These are phyloP conservation scores for Cabera pusaria DNA, from an alignment of 2,888 invertebrate genomes.

Conservation along the genomic window DNA sequence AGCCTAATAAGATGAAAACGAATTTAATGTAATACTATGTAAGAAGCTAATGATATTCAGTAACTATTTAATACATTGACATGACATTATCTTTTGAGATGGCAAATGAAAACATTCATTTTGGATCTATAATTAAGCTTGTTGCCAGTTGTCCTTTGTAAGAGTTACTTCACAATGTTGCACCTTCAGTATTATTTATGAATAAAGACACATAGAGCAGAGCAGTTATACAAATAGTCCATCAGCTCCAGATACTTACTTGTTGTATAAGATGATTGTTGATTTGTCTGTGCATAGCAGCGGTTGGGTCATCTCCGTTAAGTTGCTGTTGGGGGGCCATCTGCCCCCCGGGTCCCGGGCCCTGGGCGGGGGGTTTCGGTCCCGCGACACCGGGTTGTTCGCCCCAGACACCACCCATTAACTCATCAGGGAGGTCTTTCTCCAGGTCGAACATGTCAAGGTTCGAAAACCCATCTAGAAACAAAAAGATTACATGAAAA, in stretches of 20 bases:
- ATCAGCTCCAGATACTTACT: constrained; percentile 70
- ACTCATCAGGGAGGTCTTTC: constrained; percentile 95
- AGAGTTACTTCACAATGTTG: too few relatives aligned
- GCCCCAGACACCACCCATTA: constrained; percentile 91
- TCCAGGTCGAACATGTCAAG: constrained; percentile 94
- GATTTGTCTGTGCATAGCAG: constrained; percentile 84
- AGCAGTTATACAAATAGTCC: constrained; percentile 9
- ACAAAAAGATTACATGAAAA: too few relatives aligned
- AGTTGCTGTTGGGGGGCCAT: constrained; percentile 83
- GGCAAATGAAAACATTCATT: too few relatives aligned
- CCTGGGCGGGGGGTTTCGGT: constrained; percentile 91
- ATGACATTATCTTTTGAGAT: too few relatives aligned
- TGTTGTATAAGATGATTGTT: constrained; percentile 88
- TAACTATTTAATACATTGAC: too few relatives aligned
- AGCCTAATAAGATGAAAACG: too few relatives aligned
- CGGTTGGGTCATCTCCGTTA: constrained; percentile 87
- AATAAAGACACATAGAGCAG: neutral
- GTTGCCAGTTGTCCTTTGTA: too few relatives aligned
- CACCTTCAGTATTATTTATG: too few relatives aligned
- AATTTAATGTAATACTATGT: too few relatives aligned
- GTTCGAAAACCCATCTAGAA: constrained; percentile 90
- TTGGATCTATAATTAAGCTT: too few relatives aligned
- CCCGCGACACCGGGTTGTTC: constrained; percentile 86
- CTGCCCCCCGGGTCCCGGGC: constrained; percentile 89
- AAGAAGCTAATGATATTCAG: too few relatives aligned